Base-by-base conservation (phyloP, 2,113 vertebrate species). In the Manacus vitellinus region DNA sequence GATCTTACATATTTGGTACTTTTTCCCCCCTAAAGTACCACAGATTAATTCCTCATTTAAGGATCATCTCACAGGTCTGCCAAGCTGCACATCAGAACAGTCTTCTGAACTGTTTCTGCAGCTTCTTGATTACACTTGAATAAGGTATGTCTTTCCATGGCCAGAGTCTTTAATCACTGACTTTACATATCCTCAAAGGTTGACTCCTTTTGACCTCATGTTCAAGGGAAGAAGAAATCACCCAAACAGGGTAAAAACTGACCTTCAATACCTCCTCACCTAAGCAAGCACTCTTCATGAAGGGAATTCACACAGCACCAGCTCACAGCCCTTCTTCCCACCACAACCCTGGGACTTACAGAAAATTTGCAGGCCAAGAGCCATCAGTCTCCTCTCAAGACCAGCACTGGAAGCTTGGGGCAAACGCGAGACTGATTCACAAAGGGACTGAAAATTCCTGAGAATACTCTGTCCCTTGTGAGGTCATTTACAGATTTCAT, bases 321-420 rank as follows among this genome's bases (percentile, higher is more conserved):
- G 52, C 4, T 49, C 5, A 1, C 23, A 51, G 6, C 0, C 30
- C 6, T 20, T 75, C 25, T 70, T n/a, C 19, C 35, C 6, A 4
- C 8, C 15, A 43, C 16, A 52, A 10, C 16, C 16, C n/a, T 1
- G 0, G n/a, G 22, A 28, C 27, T 30, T 70, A 62, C 0, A 8
- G 65, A 84, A 95, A 81, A 55, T 8, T 71, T 39, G 27, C 20
- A 77, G 20, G 59, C 16, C 77, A 77, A 87, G 12, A 81, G 8
- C 9, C 51, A 58, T 66, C 51, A 44, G 20, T 33, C 21, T 73
- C 37, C 33, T 83, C 44, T 39, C 28, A 81, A 83, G 10, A 80
- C 7, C 25, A 66, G 30, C 33, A 61, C 16, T 76, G n/a, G 33
- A 80, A 9, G 25, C 1, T 62, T 41, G 6, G 14, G 37, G 5